Percentiles rank a stretch among this genome's conserved stretches.
Conservation (phyloP, 1,140 invertebrate genomes). For the Alviniconcha marisindica region DNA sequence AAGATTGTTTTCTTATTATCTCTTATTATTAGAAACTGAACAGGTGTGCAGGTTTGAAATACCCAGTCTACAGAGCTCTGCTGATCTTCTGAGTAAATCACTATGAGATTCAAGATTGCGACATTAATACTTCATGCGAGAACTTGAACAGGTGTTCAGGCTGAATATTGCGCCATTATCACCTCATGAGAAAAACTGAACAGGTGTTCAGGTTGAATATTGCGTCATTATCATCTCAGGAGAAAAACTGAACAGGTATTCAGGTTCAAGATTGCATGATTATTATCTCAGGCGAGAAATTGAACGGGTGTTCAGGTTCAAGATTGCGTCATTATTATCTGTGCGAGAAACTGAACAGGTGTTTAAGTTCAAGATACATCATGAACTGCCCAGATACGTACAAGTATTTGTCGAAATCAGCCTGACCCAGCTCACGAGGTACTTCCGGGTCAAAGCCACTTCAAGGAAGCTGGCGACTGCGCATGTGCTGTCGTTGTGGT, state of each 20-base stretch:
- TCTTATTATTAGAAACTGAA: neutral
- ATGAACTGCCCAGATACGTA: neutral
- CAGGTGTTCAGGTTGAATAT: neutral
- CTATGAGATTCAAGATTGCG: no score
- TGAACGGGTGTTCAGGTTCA: neutral
- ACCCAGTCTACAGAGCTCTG: no score
- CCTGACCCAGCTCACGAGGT: neutral
- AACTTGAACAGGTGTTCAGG: neutral
- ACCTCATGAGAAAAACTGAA: neutral
- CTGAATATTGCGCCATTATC: neutral
- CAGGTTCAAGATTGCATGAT: neutral
- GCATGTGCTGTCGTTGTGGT: slow-evolving; percentile 16
- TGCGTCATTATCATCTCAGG: neutral
- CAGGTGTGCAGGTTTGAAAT: neutral
- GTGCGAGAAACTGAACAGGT: neutral
- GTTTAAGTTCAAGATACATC: no score
- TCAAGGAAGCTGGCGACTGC: neutral
- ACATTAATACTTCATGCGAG: neutral
- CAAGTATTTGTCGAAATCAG: neutral
- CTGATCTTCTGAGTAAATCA: no score
- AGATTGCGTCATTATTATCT: neutral
- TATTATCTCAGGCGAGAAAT: no score
- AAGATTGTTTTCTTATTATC: no score
- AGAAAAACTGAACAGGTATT: neutral
- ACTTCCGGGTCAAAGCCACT: neutral